These are phyloP conservation scores for Lithobates sylvaticus DNA, from an alignment of 2,797 vertebrate species.

Conservation along the genomic window DNA sequence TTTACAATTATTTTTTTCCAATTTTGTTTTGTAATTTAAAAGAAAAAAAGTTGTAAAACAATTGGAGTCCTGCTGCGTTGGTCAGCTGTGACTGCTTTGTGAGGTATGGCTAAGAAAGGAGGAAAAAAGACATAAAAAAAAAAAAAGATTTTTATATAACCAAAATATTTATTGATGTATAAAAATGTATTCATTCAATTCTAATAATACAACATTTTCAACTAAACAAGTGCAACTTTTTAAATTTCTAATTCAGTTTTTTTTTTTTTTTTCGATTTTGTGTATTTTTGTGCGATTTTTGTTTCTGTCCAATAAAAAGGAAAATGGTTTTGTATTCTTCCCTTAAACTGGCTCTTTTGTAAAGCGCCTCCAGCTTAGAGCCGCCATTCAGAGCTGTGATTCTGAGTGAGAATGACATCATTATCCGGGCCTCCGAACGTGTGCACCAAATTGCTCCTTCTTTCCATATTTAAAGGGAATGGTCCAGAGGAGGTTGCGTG, in stretches of 20 bases:
- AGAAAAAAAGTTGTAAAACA: too few relatives aligned
- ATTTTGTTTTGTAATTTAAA: too few relatives aligned
- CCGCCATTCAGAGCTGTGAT: background rate
- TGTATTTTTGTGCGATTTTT: background rate
- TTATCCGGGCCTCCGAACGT: conserved; percentile 72
- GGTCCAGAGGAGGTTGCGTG: conserved; percentile 64
- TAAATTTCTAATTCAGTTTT: background rate
- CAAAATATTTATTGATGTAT: too few relatives aligned
- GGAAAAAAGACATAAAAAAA: too few relatives aligned
- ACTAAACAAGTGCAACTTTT: background rate
- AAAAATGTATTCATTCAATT: too few relatives aligned
- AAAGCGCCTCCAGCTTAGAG: background rate
- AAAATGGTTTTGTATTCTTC: background rate
- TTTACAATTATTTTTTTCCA: too few relatives aligned
- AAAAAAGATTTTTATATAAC: too few relatives aligned
- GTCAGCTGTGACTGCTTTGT: too few relatives aligned
- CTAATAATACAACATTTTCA: background rate
- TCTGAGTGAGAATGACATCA: conserved; percentile 16
- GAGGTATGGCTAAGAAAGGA: too few relatives aligned
- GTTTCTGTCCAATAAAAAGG: background rate
- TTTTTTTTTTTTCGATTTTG: background rate
- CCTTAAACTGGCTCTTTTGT: conserved; percentile 17
- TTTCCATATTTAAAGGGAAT: conserved; percentile 79
- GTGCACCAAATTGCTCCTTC: conserved; percentile 78
- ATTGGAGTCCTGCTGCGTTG: too few relatives aligned